Evolutionary conservation across 1,140 invertebrate genomes (phyloP).

Genomic region (Coenobita brevimanus): DNA sequence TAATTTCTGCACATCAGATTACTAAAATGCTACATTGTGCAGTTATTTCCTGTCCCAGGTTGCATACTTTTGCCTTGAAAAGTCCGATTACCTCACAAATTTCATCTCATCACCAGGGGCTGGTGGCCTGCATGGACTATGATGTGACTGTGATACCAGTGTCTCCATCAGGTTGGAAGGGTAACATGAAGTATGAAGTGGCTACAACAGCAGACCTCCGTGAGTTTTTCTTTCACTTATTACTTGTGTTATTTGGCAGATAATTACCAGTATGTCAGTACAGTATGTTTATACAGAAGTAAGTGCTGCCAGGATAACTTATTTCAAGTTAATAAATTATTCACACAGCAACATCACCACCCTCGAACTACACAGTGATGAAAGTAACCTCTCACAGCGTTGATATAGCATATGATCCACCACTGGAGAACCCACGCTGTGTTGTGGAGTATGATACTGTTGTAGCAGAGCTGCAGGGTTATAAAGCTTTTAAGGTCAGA

Average conservation of each 20-base stretch:
- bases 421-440: conserved; percentile 26
- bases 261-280: too few relatives aligned
- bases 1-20: too few relatives aligned
- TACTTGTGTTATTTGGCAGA: too few relatives aligned
- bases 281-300: too few relatives aligned
- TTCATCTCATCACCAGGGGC: not conserved
- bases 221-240: conserved; percentile 13
- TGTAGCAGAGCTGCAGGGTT: not conserved
- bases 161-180: not conserved
- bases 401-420: not conserved
- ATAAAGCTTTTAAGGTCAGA: not conserved
- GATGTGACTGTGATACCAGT: conserved; percentile 22
- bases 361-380: not conserved
- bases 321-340: not conserved
- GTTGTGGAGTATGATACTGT: conserved; percentile 10
- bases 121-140: conserved; percentile 20
- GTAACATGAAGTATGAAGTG: not conserved
- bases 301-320: not conserved
- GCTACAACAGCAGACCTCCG: conserved; percentile 23
- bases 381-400: conserved; percentile 1
- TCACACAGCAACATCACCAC: conserved; percentile 2
- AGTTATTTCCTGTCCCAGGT: too few relatives aligned
- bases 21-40: too few relatives aligned
- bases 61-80: too few relatives aligned
- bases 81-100: too few relatives aligned